Evolutionary conservation across 2,113 vertebrate genomes (phyloP), one percentile per base, ranked within the genome.

Genomic region (Coracopsis vasa): DNA sequence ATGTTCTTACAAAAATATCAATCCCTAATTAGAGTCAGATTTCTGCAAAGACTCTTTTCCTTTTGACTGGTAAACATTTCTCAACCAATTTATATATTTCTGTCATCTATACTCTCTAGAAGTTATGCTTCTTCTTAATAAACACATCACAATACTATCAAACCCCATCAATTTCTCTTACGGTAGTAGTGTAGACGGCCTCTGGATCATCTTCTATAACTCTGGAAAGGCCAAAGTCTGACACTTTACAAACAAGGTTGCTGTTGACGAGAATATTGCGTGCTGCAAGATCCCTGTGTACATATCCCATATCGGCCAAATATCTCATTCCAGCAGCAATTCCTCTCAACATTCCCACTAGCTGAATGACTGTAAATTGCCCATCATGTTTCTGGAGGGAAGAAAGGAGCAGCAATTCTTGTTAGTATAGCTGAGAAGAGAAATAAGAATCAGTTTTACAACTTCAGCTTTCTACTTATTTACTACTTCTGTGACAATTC

Each of bases 211-310:
- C 99, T 97, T 99, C 99, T 97, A 99, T 99, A 97, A 99, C 98
- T 98, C 99, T 98, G 83, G 99, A 99, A 96, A 99, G 98, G 91
- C 99, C 99, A 70, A 99, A 99, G 98, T 99, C 99, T 44, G 99
- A 99, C 95, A 99, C 99, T 98, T 99, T 99, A 97, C 99, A 99
- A 94, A 99, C 99, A 82, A 99, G 99, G 97, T 99, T 99, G 98
- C 99, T 99, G 98, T 99, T 99, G 98, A 99, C 99, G 81, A 99
- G 99, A 97, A 99, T 99, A 98, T 99, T 99, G 42, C 99, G 98
- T 13, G 99, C 99, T 16, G 99, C 99, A 91, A 99, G 98, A 97
- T 99, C 99, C 90, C 99, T 98, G 97, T 99, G 99, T 96, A 99
- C 99, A 20, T 99, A 99, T 97, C 99, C 99, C 99, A 99, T 99